These are phyloP conservation scores for Rhinolophus ferrumequinum DNA, from an alignment of 2,113 vertebrate genomes.

Conservation along the genomic window DNA sequence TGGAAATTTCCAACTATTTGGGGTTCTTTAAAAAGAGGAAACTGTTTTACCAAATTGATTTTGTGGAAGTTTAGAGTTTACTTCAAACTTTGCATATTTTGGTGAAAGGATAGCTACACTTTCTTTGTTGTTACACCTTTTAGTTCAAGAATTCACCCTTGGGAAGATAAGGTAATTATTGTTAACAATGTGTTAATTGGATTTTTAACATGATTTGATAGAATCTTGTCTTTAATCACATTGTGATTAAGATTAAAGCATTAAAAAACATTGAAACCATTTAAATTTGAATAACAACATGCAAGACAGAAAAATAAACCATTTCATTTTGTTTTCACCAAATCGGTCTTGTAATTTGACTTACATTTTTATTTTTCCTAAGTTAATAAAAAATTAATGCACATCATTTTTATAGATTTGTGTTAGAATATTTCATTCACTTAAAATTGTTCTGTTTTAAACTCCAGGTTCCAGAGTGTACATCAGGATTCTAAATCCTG, in stretches of 20 bases:
- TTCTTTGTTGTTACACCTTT: background rate
- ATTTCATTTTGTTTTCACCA: conserved; percentile 45
- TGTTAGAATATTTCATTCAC: background rate
- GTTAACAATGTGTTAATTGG: conserved; percentile 36
- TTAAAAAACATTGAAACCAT: conserved; percentile 32
- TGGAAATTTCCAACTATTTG: conserved; percentile 40
- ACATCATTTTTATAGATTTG: conserved; percentile 23
- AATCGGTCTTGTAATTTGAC: conserved; percentile 31
- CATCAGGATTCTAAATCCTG: conserved; percentile 1
- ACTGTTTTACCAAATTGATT: background rate
- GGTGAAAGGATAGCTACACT: background rate
- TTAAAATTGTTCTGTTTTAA: conserved; percentile 30
- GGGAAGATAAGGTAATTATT: conserved; percentile 23
- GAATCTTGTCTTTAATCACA: background rate
- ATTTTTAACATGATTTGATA: conserved; percentile 51
- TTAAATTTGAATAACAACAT: conserved; percentile 28
- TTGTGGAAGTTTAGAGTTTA: conserved; percentile 64
- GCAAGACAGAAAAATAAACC: background rate
- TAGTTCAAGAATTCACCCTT: conserved; percentile 39
- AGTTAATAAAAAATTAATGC: background rate
- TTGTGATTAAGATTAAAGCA: conserved; percentile 34
- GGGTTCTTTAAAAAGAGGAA: conserved; percentile 58
- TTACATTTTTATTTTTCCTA: conserved; percentile 44
- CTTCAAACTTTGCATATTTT: conserved; percentile 51
- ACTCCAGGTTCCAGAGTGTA: background rate